These are phyloP conservation scores for Tetramorium parvispinum DNA, from an alignment of 1,140 invertebrate species.

Conservation along the genomic window DNA sequence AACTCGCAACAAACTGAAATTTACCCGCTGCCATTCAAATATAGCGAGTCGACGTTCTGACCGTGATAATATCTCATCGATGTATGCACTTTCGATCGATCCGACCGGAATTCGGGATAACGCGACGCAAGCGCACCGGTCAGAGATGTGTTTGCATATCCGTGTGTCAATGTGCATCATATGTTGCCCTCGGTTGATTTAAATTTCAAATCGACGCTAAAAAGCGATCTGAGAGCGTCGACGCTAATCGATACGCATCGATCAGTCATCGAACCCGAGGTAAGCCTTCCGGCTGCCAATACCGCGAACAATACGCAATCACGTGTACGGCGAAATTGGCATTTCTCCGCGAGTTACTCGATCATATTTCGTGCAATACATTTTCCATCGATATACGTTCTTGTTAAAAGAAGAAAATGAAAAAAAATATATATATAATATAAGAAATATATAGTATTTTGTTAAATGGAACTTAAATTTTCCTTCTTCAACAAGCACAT, in stretches of 20 bases:
- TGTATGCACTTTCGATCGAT: conserved; percentile 41
- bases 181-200: conserved; percentile 38
- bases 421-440: not conserved
- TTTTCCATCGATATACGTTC: not conserved
- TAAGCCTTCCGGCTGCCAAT: conserved; percentile 30
- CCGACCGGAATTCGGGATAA: not conserved
- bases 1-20: conserved; percentile 2
- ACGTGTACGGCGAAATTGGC: conserved; percentile 20
- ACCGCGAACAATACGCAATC: conserved; percentile 14
- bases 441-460: not conserved
- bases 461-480: not conserved
- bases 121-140: conserved; percentile 8
- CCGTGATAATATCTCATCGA: conserved; percentile 51
- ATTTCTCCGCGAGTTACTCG: conserved; percentile 4
- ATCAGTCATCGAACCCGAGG: conserved; percentile 38
- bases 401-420: not conserved
- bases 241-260: conserved; percentile 46
- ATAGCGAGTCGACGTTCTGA: not conserved
- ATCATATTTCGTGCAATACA: conserved; percentile 17
- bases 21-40: conserved; percentile 20
- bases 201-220: conserved; percentile 52
- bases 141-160: not conserved
- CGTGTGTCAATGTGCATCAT: conserved; percentile 31
- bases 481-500: not conserved
- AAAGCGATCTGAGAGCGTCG: conserved; percentile 40